Base-by-base conservation (phyloP, 2,888 invertebrate species). In the Archips xylosteana region DNA sequence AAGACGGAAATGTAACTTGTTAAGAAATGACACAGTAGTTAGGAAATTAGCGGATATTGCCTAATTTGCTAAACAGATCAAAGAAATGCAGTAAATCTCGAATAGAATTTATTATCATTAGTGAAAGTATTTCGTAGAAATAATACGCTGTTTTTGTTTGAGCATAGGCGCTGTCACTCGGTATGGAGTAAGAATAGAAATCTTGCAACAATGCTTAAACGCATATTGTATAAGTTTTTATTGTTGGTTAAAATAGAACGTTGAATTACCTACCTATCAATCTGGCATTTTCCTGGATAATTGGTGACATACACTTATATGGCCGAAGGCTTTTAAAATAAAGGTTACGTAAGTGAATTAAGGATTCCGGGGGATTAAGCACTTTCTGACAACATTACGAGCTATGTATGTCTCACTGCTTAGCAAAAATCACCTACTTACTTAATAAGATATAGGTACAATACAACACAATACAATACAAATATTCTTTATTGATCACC, bases 41-140 rank as follows among this genome's bases (percentile, higher is more conserved):
- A 62, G 45, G 4, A 36, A 73, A 63, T 68, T 63, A 63, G 63
- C 63, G 72, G 72, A 72, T 67, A 67, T 64, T 68, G 39, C 73
- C 59, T 63, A 68, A 73, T 64, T 47, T n/a, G 63, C 67, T 61
- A 62, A 64, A 47, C 45, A 62, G 61, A 49, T 61, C 34, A 59
- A 45, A 65, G 59, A 71, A 72, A 63, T 68, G 59, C 63, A 54
- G 47, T 73, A 73, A 73, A 73, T 64, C 63, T 39, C 59, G 9
- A 49, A 34, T 54, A 47, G 15, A 66, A 61, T 71, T 65, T 69
- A 64, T 65, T 49, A 60, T 39, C 54, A 42, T 23, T 2, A 15
- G 42, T 42, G 65, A 69, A 69, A 69, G 51, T 57, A 13, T 49
- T 47, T 54, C 62, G 42, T 34, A 47, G 68, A 59, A 69, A 51